A percentile compares a stretch with the other conserved stretches of the same genome.
Conservation (phyloP, 2,113 vertebrate species). For the Oryctolagus cuniculus region DNA sequence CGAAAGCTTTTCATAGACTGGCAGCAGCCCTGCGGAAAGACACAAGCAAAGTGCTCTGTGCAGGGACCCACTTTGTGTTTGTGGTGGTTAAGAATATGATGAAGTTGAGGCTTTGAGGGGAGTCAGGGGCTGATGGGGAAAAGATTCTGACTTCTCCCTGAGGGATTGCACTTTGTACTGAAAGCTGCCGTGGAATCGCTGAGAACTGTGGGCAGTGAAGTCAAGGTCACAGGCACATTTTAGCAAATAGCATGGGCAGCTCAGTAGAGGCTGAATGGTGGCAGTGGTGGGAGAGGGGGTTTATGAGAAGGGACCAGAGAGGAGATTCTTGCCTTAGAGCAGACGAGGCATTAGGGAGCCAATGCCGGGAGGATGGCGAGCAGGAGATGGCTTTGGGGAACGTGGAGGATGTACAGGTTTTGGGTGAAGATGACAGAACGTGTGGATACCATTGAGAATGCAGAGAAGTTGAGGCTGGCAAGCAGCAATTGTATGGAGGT, state of each 20-base stretch:
- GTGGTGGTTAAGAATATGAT: neutral
- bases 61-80: neutral
- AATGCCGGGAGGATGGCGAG: neutral
- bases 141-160: neutral
- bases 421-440: neutral
- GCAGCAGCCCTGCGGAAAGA: neutral
- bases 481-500: neutral
- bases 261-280: neutral
- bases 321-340: neutral
- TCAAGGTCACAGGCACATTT: neutral
- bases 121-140: neutral
- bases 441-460: neutral
- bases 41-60: neutral
- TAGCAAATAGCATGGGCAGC: neutral
- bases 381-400: neutral
- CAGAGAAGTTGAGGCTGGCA: neutral
- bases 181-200: neutral
- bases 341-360: neutral
- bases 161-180: neutral
- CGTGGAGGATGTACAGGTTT: neutral
- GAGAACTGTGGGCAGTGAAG: neutral
- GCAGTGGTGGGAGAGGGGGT: accelerated
- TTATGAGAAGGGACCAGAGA: neutral
- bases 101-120: neutral
- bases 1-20: neutral